Base-by-base conservation (phyloP, 2,888 invertebrate species). In the Ametastegia equiseti region DNA sequence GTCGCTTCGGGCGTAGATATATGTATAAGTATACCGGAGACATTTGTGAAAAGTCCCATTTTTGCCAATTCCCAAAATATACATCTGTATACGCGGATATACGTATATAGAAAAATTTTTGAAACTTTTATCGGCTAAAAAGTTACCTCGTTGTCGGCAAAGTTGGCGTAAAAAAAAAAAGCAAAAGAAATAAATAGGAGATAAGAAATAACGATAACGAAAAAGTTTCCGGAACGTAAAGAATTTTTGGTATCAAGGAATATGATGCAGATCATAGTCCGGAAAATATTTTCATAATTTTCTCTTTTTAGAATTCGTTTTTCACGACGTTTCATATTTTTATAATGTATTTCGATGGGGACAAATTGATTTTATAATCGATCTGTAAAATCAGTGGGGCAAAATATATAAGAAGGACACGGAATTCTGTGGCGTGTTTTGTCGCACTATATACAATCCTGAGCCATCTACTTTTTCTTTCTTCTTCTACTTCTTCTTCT, bases 121-220 rank as follows among this genome's bases (percentile, higher is more conserved):
- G 9, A 67, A 67, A 67, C 19, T 67, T 67, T 67, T 39, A 67
- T 67, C 23, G 36, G 67, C 67, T 15, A 15, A 30, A 33, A 33
- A 63, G 15, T 30, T n/a, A 7, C 13, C 15, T 63, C 33, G 30
- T 63, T 33, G n/a, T 63, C 63, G 63, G 30, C 33, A 63, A n/a
- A n/a, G n/a, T n/a, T n/a, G n/a, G 33, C 30, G 9, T 5, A 27
- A 9, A 54, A n/a, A n/a, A 63, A 33, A 63, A n/a, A 15, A 33
- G 33, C 5, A 54, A 19, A 54, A 27, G 9, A 1, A n/a, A n/a
- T n/a, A n/a, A n/a, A n/a, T n/a, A n/a, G 6, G 2, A 0, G 54
- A 54, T 19, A 6, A 9, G n/a, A 54, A 9, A 9, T 19, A 54
- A 54, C 54, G 54, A 54, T 54, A n/a, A 19, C 6, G 19, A 19